Evolutionary conservation across 2,113 vertebrate species (phyloP).

Genomic region (Grallaria varia): DNA sequence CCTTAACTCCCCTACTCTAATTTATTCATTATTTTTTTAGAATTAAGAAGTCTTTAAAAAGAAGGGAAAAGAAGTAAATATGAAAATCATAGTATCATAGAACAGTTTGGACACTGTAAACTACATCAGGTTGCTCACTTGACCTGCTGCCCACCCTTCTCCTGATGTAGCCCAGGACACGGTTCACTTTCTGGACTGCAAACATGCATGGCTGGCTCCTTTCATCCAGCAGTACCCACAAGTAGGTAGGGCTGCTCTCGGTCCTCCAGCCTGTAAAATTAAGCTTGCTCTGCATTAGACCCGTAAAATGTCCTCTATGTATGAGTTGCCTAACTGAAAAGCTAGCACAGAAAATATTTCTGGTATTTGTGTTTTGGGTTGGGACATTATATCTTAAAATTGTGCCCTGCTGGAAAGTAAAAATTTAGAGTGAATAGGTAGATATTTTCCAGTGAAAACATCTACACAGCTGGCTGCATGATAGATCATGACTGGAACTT

Average conservation of each 20-base stretch:
- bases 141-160: background rate
- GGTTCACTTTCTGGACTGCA: background rate
- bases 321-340: background rate
- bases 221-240: background rate
- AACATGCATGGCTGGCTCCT: accelerated
- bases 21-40: background rate
- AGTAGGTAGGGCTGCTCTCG: background rate
- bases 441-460: background rate
- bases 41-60: background rate
- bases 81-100: background rate
- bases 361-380: background rate
- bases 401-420: background rate
- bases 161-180: background rate
- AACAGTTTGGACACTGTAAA: background rate
- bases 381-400: background rate
- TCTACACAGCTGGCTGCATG: background rate
- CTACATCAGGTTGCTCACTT: background rate
- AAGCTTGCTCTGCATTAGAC: background rate
- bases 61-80: background rate
- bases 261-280: background rate
- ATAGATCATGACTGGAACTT: background rate
- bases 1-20: accelerated
- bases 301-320: accelerated
- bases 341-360: background rate
- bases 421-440: background rate